Evolutionary conservation across 2,888 invertebrate species (phyloP), one percentile per base, ranked within the genome.

Genomic region (Neria commutata): DNA sequence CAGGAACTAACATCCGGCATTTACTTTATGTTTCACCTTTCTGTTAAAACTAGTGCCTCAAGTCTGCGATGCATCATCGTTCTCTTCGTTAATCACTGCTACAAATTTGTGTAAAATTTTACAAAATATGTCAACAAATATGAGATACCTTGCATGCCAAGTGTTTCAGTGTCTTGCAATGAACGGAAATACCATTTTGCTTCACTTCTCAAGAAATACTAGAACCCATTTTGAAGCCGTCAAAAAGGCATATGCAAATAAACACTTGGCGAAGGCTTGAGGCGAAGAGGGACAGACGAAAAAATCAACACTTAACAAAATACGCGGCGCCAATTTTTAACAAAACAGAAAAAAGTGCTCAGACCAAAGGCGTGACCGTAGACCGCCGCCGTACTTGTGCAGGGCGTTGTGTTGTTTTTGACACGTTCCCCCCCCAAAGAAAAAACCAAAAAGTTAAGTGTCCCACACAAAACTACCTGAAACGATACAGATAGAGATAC

Each of bases 211-310:
- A 8, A 8, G 17, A 19, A 17, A 49, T 59, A 54, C 60, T 62
- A 65, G 66, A 64, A 64, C 53, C 58, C 21, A 37, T 46, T 60
- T 17, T 14, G 14, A 37, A 8, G 37, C 8, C 37, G 16, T 37
- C 42, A 50, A 34, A 23, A 34, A 33, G 50, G 50, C 24, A 10
- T 51, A 24, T 40, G 51, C 51, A 51, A 51, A 51, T 51, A 51
- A 37, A 51, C 51, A 51, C 51, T 51, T 40, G 11, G 21, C 6
- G n/a, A 11, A 46, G 21, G 23, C 21, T 46, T n/a, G n/a, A n/a
- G n/a, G n/a, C n/a, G n/a, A n/a, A 8, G 19, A 42, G 6, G 42
- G 4, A 37, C 8, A 37, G n/a, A 37, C 37, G n/a, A 37, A 37
- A 37, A 37, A 37, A 37, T 51, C 51, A 51, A 51, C 51, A 51